A percentile compares a stretch with the other conserved stretches of the same genome.
Evolutionary conservation across 2,113 vertebrate species (phyloP).

Genomic region (Ibidorhyncha struthersii): DNA sequence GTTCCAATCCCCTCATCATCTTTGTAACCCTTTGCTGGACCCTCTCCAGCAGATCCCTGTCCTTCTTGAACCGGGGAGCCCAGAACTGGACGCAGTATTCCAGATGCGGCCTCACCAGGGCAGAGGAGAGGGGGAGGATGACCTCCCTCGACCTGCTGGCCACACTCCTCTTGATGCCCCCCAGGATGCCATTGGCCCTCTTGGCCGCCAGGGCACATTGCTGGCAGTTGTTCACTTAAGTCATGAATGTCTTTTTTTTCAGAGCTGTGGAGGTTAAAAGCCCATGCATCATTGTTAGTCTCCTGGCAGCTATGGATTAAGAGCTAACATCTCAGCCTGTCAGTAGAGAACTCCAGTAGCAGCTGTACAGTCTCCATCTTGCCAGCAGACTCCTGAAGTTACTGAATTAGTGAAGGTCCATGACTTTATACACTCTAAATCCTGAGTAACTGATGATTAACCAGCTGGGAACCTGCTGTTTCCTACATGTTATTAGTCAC

Average conservation of each 20-base stretch:
- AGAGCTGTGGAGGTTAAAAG: background rate
- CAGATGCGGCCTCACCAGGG: no score
- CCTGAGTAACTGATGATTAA: background rate
- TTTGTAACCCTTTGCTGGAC: no score
- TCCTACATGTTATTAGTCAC: background rate
- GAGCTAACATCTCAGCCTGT: background rate
- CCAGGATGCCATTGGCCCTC: no score
- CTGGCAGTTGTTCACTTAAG: background rate
- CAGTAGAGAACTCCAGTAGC: background rate
- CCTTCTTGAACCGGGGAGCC: no score
- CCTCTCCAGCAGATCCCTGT: no score
- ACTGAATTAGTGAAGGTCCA: background rate
- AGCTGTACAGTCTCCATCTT: background rate
- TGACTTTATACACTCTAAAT: background rate
- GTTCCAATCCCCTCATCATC: no score
- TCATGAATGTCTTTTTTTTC: background rate
- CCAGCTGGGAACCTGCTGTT: background rate
- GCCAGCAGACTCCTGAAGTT: background rate
- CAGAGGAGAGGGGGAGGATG: no score
- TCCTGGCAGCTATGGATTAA: background rate
- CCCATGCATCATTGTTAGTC: background rate
- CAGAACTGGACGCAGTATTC: no score
- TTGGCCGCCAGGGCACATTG: no score
- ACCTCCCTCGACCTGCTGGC: no score
- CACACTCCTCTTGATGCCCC: no score